These are phyloP conservation scores for Sebastes flavidus DNA, from an alignment of 2,797 vertebrate genomes.

Conservation along the genomic window DNA sequence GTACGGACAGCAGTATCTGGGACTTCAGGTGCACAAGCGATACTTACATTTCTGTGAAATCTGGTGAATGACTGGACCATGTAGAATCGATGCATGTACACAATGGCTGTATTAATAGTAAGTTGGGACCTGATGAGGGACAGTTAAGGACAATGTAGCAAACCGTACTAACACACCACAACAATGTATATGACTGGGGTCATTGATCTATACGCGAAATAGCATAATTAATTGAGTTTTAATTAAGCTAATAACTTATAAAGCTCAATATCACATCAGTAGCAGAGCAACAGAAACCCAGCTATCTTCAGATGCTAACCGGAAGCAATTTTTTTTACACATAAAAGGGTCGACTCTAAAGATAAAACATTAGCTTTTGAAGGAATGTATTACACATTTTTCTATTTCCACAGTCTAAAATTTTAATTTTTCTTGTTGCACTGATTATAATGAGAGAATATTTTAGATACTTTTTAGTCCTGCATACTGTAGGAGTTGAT, in stretches of 20 bases:
- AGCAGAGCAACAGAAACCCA: neutral
- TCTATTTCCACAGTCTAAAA: neutral
- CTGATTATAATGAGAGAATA: neutral
- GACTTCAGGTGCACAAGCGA: neutral
- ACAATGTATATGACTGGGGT: accelerated
- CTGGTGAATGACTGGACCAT: conserved; percentile 96
- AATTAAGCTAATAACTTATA: neutral
- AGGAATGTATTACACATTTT: neutral
- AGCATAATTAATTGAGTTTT: neutral
- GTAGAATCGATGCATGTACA: conserved; percentile 97
- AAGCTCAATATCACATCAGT: neutral
- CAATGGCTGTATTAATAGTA: conserved; percentile 95
- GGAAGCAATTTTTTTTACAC: neutral
- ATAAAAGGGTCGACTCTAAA: accelerated
- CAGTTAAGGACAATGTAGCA: conserved; percentile 77
- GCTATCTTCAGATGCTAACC: conserved; percentile 6
- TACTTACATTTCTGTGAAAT: conserved; percentile 93
- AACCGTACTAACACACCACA: neutral
- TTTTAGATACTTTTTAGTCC: neutral
- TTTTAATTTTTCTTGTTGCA: neutral
- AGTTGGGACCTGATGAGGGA: conserved; percentile 86
- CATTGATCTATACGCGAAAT: neutral
- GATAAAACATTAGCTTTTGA: too few relatives aligned
- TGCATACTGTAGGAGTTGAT: neutral
- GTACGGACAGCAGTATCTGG: accelerated